A percentile compares a stretch with the other conserved stretches of the same genome.
These are phyloP conservation scores for Saccopteryx leptura DNA, from an alignment of 2,113 vertebrate genomes.

Conservation along the genomic window DNA sequence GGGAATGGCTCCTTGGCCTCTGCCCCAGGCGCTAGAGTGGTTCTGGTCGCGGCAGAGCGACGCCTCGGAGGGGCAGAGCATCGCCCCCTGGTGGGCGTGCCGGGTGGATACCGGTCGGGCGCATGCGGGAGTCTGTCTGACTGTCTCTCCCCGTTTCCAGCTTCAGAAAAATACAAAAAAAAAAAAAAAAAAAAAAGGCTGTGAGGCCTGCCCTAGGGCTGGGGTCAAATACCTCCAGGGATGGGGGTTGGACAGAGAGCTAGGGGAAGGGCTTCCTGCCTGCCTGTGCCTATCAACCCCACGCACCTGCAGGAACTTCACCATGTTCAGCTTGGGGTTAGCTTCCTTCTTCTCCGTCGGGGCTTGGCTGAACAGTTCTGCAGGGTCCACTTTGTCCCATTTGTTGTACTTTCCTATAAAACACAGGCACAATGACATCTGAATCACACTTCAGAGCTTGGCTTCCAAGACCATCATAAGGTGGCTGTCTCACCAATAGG, in stretches of 20 bases:
- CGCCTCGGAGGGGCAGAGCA: too few species aligned
- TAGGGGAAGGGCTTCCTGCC: background rate
- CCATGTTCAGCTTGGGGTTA: slow-evolving; percentile 98
- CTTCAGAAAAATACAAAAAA: too few species aligned
- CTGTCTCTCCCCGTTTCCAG: too few species aligned
- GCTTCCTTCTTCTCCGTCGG: slow-evolving; percentile 99
- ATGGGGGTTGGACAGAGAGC: background rate
- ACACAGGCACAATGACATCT: background rate
- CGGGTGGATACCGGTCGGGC: too few species aligned
- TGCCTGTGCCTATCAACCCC: background rate
- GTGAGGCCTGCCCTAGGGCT: background rate
- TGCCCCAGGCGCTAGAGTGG: too few species aligned
- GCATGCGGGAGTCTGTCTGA: too few species aligned
- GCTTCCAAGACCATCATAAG: rapidly evolving
- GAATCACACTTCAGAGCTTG: background rate
- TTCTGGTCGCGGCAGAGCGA: too few species aligned
- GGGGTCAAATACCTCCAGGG: background rate
- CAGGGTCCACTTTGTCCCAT: slow-evolving; percentile 99
- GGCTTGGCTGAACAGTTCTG: slow-evolving; percentile 98
- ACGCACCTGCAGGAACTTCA: slow-evolving; percentile 97
- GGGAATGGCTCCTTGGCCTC: too few species aligned
- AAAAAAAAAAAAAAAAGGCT: too few species aligned
- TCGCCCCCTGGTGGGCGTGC: too few species aligned
- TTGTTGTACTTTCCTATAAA: slow-evolving; percentile 97
- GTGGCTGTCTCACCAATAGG: background rate